These are phyloP conservation scores for Apostichopus californicus DNA, from an alignment of 35 echinoderm and acorn worm species.

Conservation along the genomic window DNA sequence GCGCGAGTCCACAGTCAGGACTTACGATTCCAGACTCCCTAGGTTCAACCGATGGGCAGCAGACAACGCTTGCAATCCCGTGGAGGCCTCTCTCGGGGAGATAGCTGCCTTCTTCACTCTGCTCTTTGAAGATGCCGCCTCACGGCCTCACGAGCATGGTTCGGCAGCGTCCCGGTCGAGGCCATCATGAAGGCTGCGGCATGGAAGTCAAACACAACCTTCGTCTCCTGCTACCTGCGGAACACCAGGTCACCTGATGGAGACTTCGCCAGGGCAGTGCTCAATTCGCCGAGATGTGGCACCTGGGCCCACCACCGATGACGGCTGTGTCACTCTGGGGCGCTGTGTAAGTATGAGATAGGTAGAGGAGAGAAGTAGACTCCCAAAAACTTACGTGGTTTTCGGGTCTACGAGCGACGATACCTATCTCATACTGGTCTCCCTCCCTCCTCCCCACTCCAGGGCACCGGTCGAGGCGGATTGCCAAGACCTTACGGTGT, in stretches of 20 bases:
- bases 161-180: too few relatives aligned
- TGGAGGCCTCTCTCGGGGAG: too few relatives aligned
- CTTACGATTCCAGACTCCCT: too few relatives aligned
- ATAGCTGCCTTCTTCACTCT: too few relatives aligned
- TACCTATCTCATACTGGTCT: not conserved
- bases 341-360: not conserved
- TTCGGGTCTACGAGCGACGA: too few relatives aligned
- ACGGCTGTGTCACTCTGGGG: constrained; percentile 31
- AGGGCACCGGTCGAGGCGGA: constrained; percentile 8
- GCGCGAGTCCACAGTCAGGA: too few relatives aligned
- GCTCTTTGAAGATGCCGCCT: too few relatives aligned
- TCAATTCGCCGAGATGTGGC: not conserved
- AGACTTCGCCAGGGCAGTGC: constrained; percentile 29
- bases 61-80: too few relatives aligned
- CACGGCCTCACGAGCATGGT: too few relatives aligned
- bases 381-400: not conserved
- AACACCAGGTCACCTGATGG: too few relatives aligned
- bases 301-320: constrained; percentile 21
- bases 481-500: not conserved
- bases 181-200: not conserved
- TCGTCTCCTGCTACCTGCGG: too few relatives aligned
- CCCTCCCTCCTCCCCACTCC: constrained; percentile 8
- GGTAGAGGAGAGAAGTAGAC: not conserved
- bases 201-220: not conserved
- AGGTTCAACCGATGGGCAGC: too few relatives aligned